A percentile compares a stretch with the other conserved stretches of the same genome.
phyloP scores from a whole-genome alignment of 2,888 invertebrate genomes.

The Dicyrtomina minuta region DNA sequence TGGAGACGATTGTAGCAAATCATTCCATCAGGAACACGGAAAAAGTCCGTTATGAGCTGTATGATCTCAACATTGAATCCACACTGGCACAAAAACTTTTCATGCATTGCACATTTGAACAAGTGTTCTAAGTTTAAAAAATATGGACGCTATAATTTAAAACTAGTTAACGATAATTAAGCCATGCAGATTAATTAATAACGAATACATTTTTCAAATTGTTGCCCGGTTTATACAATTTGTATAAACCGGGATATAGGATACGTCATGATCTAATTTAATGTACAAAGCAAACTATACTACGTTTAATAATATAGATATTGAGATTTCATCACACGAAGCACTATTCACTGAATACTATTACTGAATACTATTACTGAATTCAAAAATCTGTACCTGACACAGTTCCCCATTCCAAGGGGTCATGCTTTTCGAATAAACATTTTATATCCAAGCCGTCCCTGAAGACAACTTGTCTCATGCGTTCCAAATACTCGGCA shows the following conservation, averaged over 20 bases:
- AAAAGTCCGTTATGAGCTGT: slow-evolving; percentile 50
- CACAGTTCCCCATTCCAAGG: slow-evolving; percentile 50
- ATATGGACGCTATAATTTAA: neutral
- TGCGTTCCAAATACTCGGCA: slow-evolving; percentile 50
- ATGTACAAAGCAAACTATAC: no score
- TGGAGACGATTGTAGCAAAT: slow-evolving; percentile 51
- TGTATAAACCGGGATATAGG: no score
- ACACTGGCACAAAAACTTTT: slow-evolving; percentile 49
- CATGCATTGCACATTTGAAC: slow-evolving; percentile 52
- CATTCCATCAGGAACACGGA: slow-evolving; percentile 47
- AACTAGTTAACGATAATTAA: neutral
- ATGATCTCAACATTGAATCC: slow-evolving; percentile 47
- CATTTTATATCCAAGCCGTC: slow-evolving; percentile 42
- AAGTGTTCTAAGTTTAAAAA: slow-evolving; percentile 43
- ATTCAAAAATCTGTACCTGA: slow-evolving; percentile 39
- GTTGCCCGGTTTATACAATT: no score
- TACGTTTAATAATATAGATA: no score
- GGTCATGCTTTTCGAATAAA: slow-evolving; percentile 50
- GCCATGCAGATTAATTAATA: neutral
- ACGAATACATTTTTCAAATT: neutral
- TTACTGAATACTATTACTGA: neutral
- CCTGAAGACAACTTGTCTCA: slow-evolving; percentile 42
- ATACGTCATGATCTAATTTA: no score
- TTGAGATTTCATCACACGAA: no score
- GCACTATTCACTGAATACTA: no score